A percentile compares a stretch with the other conserved stretches of the same genome.
phyloP scores from a whole-genome alignment of 2,888 invertebrate genomes.

The Lucinisca nassula region DNA sequence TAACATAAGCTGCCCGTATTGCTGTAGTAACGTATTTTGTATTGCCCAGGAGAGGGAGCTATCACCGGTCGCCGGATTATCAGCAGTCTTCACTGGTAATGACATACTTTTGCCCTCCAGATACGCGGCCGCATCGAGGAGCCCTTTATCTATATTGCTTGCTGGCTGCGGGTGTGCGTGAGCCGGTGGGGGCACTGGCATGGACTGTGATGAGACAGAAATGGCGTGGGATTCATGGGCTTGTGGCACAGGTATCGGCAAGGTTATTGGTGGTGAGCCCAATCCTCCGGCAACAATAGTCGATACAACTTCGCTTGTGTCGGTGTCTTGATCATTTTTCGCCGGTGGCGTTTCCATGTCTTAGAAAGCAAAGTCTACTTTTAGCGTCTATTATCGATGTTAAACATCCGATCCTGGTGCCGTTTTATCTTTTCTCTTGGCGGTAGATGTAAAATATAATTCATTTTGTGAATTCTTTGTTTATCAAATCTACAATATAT shows the following conservation, averaged over 20 bases:
- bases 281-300: not conserved
- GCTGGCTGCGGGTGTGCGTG: slow-evolving; percentile 65
- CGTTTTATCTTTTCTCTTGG: not conserved
- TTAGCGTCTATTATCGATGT: not conserved
- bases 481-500: too few relatives aligned
- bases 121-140: slow-evolving; percentile 61
- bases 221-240: not conserved
- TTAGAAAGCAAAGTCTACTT: not conserved
- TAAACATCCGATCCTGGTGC: not conserved
- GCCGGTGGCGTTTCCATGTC: not conserved
- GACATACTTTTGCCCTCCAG: slow-evolving; percentile 54
- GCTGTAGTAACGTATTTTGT: slow-evolving; percentile 59
- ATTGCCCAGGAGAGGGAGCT: slow-evolving; percentile 61
- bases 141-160: slow-evolving; percentile 58
- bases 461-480: not conserved
- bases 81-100: slow-evolving; percentile 46
- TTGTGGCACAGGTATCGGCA: not conserved
- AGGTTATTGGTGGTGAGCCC: not conserved
- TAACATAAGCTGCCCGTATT: slow-evolving; percentile 67
- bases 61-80: slow-evolving; percentile 22
- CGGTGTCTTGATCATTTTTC: not conserved
- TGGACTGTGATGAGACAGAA: slow-evolving; percentile 23
- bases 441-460: not conserved
- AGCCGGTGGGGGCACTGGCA: slow-evolving; percentile 60
- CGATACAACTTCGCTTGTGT: not conserved